Conservation (phyloP, 2,113 vertebrate genomes). For the Coracopsis vasa region DNA sequence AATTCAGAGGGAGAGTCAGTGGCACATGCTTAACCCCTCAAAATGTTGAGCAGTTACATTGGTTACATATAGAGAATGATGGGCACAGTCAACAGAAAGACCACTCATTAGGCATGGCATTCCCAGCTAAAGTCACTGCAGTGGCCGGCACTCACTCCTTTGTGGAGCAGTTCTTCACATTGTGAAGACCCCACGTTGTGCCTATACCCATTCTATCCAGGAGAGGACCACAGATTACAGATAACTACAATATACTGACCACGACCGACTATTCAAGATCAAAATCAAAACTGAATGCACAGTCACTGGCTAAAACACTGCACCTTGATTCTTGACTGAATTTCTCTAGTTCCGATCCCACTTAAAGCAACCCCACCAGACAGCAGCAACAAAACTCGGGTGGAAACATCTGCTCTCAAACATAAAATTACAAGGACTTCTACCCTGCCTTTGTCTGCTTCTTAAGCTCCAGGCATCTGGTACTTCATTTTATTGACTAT, state of each 20-base stretch:
- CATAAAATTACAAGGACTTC: not conserved
- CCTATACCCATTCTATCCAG: not conserved
- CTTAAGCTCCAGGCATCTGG: not conserved
- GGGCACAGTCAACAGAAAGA: not conserved
- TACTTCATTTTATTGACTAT: not conserved
- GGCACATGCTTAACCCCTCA: not conserved
- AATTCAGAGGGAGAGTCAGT: not conserved
- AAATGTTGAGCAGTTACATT: not conserved
- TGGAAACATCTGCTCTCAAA: not conserved
- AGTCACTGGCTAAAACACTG: not conserved
- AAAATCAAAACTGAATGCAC: not conserved
- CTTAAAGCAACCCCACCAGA: not conserved
- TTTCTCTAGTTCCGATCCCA: not conserved
- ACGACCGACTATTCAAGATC: not conserved
- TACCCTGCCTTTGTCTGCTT: not conserved
- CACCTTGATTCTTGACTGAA: not conserved
- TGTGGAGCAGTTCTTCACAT: not conserved
- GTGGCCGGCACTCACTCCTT: not conserved
- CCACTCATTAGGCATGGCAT: not conserved
- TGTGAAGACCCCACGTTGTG: not conserved
- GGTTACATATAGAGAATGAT: not conserved
- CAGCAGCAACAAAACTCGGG: not conserved
- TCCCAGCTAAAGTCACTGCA: not conserved
- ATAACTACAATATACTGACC: not conserved
- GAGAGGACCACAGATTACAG: not conserved